phyloP scores from a whole-genome alignment of 2,113 vertebrate genomes.

The Lepus timidus region DNA sequence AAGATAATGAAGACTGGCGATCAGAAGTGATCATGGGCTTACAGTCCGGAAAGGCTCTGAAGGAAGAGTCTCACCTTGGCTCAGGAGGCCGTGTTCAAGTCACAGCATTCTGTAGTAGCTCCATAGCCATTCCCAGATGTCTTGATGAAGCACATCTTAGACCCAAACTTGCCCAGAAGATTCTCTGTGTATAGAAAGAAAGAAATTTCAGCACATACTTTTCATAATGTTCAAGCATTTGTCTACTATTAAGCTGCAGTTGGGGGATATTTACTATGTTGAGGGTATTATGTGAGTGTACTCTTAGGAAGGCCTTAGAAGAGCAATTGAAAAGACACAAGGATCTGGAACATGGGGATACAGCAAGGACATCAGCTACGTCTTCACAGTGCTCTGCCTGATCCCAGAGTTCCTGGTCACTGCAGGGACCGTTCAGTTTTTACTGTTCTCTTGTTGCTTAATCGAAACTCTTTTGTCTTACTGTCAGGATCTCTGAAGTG shows the following conservation, averaged over 20 bases:
- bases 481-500: neutral
- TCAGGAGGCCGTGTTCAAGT: neutral
- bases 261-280: neutral
- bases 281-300: neutral
- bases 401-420: too few relatives aligned
- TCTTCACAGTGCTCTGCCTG: neutral
- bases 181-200: neutral
- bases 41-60: neutral
- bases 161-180: slow-evolving; percentile 2
- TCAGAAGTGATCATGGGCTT: neutral
- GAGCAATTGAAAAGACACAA: neutral
- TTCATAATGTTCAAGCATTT: neutral
- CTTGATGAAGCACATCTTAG: neutral
- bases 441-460: neutral
- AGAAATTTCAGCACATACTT: neutral
- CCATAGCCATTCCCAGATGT: neutral
- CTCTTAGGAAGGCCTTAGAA: neutral
- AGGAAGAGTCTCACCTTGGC: neutral
- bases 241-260: neutral
- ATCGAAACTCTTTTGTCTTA: neutral
- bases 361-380: neutral
- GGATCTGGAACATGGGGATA: neutral
- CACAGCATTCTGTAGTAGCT: neutral
- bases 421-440: neutral
- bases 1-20: neutral